These are phyloP conservation scores for Drosophila pullipes DNA, from an alignment of 2,888 invertebrate genomes.

Conservation along the genomic window DNA sequence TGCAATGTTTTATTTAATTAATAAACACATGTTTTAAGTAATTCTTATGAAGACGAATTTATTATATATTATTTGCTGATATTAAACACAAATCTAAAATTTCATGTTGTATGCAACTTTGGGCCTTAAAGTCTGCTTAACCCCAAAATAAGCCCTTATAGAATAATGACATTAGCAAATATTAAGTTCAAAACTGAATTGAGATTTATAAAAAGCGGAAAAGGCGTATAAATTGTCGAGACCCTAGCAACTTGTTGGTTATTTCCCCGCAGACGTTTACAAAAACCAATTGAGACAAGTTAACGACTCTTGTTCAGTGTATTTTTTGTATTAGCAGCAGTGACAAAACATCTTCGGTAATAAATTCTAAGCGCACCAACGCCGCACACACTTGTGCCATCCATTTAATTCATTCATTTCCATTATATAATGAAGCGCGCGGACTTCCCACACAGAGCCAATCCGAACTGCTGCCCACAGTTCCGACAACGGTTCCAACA, in stretches of 20 bases:
- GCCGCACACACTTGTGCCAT: slow-evolving; percentile 52
- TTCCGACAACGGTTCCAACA: neutral
- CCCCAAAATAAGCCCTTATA: neutral
- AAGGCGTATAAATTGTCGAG: neutral
- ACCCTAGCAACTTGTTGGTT: neutral
- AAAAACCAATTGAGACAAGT: slow-evolving; percentile 17
- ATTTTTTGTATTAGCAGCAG: slow-evolving; percentile 11
- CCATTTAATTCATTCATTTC: slow-evolving; percentile 32
- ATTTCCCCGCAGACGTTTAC: neutral
- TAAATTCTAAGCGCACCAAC: slow-evolving; percentile 61
- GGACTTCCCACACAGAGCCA: slow-evolving; percentile 63
- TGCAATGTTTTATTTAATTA: neutral
- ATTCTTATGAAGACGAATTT: neutral
- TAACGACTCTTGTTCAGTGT: slow-evolving; percentile 13
- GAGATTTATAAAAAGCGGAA: neutral
- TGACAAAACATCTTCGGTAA: slow-evolving; percentile 53
- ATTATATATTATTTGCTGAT: neutral
- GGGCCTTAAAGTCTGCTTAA: neutral
- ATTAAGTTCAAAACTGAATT: neutral
- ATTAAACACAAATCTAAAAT: too few relatives aligned
- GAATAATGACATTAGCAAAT: neutral
- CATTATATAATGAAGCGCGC: slow-evolving; percentile 73
- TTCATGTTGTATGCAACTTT: neutral
- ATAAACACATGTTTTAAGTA: neutral
- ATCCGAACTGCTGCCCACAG: slow-evolving; percentile 52